Evolutionary conservation across 2,888 invertebrate species (phyloP).

Genomic region (Neoaliturus tenellus): DNA sequence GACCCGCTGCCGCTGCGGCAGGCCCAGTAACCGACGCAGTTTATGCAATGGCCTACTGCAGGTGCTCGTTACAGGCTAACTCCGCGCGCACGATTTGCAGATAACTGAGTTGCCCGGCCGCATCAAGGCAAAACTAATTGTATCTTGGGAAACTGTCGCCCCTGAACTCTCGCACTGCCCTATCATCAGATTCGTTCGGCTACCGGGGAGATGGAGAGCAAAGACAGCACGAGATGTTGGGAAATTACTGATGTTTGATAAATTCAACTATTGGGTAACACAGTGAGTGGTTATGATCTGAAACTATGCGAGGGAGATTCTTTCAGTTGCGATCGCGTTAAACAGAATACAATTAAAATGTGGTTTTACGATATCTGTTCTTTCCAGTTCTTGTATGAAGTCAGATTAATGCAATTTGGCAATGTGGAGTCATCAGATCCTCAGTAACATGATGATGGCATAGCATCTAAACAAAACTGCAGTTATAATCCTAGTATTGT

Average conservation of each 20-base stretch:
- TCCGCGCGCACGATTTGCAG: constrained; percentile 25
- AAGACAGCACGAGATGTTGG: background rate
- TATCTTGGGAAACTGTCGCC: constrained; percentile 39
- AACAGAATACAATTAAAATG: too few relatives aligned
- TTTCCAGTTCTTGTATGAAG: too few relatives aligned
- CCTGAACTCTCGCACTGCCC: constrained; percentile 29
- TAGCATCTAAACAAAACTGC: too few relatives aligned
- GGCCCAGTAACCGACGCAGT: constrained; percentile 7
- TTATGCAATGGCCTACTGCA: constrained; percentile 24
- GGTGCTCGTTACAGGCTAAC: constrained; percentile 22
- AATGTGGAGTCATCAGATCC: too few relatives aligned
- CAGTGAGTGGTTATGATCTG: too few relatives aligned
- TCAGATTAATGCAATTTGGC: too few relatives aligned
- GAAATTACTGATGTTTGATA: too few relatives aligned
- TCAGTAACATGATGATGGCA: too few relatives aligned
- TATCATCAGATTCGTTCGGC: background rate
- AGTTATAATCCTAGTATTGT: too few relatives aligned
- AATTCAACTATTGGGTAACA: too few relatives aligned
- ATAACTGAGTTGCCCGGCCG: constrained; percentile 11
- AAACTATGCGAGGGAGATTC: background rate
- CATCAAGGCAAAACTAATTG: constrained; percentile 19
- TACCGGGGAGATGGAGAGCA: background rate
- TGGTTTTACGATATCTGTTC: too few relatives aligned
- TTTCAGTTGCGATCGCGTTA: background rate
- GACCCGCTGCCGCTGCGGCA: background rate